Conservation (phyloP, 2,888 invertebrate species). For the Aplocera efformata region DNA sequence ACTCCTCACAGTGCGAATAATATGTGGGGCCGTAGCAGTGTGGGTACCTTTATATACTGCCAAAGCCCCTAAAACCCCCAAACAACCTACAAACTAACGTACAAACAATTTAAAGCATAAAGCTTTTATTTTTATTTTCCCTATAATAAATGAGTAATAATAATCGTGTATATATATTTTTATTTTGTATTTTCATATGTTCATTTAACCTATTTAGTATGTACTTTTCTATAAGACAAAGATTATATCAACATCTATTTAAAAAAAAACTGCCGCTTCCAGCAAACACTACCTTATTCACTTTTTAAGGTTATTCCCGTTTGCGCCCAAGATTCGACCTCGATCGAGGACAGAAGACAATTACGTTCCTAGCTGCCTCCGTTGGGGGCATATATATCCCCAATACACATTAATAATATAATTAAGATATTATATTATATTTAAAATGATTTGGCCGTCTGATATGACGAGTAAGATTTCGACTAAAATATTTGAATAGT, state of each 20-base stretch:
- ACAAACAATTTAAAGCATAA: slow-evolving; percentile 77
- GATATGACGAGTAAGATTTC: no score
- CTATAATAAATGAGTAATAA: slow-evolving; percentile 72
- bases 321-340: no score
- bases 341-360: no score
- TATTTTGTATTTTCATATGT: slow-evolving; percentile 74
- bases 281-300: slow-evolving; percentile 31
- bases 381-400: no score
- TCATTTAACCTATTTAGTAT: slow-evolving; percentile 71
- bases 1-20: slow-evolving; percentile 70
- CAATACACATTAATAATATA: no score
- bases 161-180: slow-evolving; percentile 80
- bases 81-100: slow-evolving; percentile 67
- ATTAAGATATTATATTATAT: slow-evolving; percentile 6
- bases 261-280: slow-evolving; percentile 44
- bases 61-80: slow-evolving; percentile 42
- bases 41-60: slow-evolving; percentile 61
- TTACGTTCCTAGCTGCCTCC: no score
- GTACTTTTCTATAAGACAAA: slow-evolving; percentile 76
- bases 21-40: slow-evolving; percentile 51
- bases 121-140: slow-evolving; percentile 71
- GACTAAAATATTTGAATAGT: no score
- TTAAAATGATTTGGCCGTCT: no score
- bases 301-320: no score
- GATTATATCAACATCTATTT: slow-evolving; percentile 75